A percentile compares a stretch with the other conserved stretches of the same genome.
Conservation (phyloP, 2,888 invertebrate species). For the Sialis fuliginosa region DNA sequence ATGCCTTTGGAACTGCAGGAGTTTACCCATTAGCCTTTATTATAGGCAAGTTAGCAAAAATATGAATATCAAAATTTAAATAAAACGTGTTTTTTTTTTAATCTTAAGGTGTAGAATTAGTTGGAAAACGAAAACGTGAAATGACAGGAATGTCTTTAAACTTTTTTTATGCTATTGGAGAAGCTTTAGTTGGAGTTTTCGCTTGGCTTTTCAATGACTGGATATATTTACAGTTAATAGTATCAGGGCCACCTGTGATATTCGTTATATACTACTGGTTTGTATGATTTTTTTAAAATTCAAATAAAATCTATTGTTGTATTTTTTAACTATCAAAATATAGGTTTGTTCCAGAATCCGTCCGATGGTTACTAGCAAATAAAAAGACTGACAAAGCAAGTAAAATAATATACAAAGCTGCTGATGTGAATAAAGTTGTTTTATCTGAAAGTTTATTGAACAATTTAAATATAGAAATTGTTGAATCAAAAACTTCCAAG, state of each 20-base stretch:
- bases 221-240: slow-evolving; percentile 34
- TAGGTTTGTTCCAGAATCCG: slow-evolving; percentile 43
- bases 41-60: slow-evolving; percentile 21
- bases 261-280: slow-evolving; percentile 41
- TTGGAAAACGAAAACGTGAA: slow-evolving; percentile 40
- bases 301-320: background rate
- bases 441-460: slow-evolving; percentile 27
- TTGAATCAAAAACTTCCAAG: background rate
- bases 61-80: background rate
- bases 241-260: slow-evolving; percentile 39
- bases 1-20: slow-evolving; percentile 41
- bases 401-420: slow-evolving; percentile 33
- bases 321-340: slow-evolving; percentile 6
- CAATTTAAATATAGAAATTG: slow-evolving; percentile 20
- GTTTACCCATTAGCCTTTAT: slow-evolving; percentile 42
- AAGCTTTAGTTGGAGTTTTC: slow-evolving; percentile 37
- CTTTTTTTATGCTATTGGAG: slow-evolving; percentile 45
- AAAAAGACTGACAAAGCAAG: slow-evolving; percentile 33
- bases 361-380: slow-evolving; percentile 43
- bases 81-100: slow-evolving; percentile 5
- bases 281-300: slow-evolving; percentile 9
- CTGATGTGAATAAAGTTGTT: slow-evolving; percentile 31
- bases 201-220: slow-evolving; percentile 41
- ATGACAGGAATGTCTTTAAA: slow-evolving; percentile 41
- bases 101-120: slow-evolving; percentile 39